Conservation (phyloP, 2,888 invertebrate species). For the Biston stratarius region DNA sequence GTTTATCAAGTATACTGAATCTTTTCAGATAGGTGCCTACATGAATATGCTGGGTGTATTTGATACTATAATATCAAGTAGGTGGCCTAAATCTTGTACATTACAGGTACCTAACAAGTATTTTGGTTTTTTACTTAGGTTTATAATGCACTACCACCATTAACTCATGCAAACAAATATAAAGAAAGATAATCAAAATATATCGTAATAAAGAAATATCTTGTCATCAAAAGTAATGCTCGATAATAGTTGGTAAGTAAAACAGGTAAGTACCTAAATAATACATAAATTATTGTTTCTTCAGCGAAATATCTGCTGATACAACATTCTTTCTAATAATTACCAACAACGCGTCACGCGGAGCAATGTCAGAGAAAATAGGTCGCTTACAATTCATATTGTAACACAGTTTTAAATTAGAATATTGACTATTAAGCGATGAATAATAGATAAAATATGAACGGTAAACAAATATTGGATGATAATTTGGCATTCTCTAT, state of each 20-base stretch:
- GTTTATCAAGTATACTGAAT: too few species aligned
- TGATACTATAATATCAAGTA: background rate
- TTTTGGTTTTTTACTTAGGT: too few species aligned
- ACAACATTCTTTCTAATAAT: slow-evolving; percentile 47
- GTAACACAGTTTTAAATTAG: slow-evolving; percentile 14
- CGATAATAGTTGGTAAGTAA: background rate
- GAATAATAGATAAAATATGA: slow-evolving; percentile 3
- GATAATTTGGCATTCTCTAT: slow-evolving; percentile 3
- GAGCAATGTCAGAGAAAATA: slow-evolving; percentile 80
- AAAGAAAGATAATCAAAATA: too few species aligned
- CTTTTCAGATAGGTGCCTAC: too few species aligned
- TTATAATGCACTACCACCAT: too few species aligned
- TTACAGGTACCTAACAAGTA: too few species aligned
- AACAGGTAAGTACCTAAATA: background rate
- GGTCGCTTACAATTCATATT: slow-evolving; percentile 59
- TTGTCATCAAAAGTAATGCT: slow-evolving; percentile 3
- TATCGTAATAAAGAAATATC: background rate
- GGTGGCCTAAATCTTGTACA: background rate
- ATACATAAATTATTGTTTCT: slow-evolving; percentile 22
- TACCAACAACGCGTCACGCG: slow-evolving; percentile 79
- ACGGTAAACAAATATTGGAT: slow-evolving; percentile 5
- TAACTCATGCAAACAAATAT: too few species aligned
- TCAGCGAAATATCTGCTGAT: slow-evolving; percentile 46
- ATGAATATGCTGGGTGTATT: too few species aligned
- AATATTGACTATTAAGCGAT: background rate